Evolutionary conservation across 2,888 invertebrate genomes (phyloP).

Genomic region (Diplazon laetatorius): DNA sequence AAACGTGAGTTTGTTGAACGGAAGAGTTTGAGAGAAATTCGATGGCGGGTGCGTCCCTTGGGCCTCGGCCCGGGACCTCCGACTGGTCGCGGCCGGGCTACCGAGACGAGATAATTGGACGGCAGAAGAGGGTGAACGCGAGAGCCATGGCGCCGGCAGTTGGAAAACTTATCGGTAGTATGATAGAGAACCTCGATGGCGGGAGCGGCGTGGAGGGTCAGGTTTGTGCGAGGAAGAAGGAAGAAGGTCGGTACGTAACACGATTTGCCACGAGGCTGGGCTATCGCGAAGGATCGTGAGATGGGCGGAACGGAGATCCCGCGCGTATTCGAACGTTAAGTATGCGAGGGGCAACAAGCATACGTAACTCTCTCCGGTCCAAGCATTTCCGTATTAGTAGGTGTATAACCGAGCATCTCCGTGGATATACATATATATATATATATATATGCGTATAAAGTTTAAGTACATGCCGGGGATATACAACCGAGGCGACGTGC

Average conservation of each 20-base stretch:
- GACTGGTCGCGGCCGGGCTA: slow-evolving; percentile 59
- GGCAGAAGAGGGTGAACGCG: slow-evolving; percentile 27
- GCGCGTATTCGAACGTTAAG: slow-evolving; percentile 37
- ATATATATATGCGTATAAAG: no score
- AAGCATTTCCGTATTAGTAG: slow-evolving; percentile 28
- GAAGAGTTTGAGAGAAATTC: slow-evolving; percentile 29
- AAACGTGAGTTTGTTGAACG: slow-evolving; percentile 43
- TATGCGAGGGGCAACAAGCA: slow-evolving; percentile 26
- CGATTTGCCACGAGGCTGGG: slow-evolving; percentile 76
- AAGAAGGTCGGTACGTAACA: slow-evolving; percentile 79
- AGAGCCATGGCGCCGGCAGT: slow-evolving; percentile 54
- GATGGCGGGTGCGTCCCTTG: slow-evolving; percentile 31
- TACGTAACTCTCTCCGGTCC: slow-evolving; percentile 30
- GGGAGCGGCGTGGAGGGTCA: no score
- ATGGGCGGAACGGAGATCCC: slow-evolving; percentile 9
- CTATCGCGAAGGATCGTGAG: slow-evolving; percentile 69
- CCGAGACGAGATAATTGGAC: slow-evolving; percentile 66
- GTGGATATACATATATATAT: no score
- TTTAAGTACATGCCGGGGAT: slow-evolving; percentile 16
- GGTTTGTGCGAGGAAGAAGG: slow-evolving; percentile 64
- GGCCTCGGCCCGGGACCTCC: slow-evolving; percentile 36
- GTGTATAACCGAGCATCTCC: not conserved
- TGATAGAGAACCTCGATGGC: slow-evolving; percentile 44
- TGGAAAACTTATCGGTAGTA: slow-evolving; percentile 65
- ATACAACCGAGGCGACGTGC: slow-evolving; percentile 5